Evolutionary conservation across 1,140 invertebrate species (phyloP).

Genomic region (Brachionus calyciflorus): DNA sequence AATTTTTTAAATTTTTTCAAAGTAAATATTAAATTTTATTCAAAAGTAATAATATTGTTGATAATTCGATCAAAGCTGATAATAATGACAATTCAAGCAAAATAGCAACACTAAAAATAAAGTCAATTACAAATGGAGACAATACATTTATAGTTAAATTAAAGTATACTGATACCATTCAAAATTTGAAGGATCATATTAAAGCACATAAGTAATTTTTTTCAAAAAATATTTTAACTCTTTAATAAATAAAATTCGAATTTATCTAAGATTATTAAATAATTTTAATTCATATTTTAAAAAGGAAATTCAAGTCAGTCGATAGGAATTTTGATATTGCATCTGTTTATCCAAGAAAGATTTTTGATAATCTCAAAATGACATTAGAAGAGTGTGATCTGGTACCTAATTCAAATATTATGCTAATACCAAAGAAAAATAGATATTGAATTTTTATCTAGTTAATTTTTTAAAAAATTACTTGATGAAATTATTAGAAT

Average conservation of each 20-base stretch:
- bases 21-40: neutral
- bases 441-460: neutral
- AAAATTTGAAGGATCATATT: constrained; percentile 13
- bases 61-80: too few species aligned
- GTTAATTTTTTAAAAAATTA: too few species aligned
- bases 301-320: neutral
- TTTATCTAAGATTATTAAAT: too few species aligned
- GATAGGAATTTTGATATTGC: neutral
- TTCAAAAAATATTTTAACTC: neutral
- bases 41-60: neutral
- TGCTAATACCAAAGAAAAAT: neutral
- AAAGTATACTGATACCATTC: constrained; percentile 3
- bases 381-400: constrained; percentile 23
- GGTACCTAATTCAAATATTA: constrained; percentile 13
- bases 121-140: neutral
- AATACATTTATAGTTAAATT: neutral
- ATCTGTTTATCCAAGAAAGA: constrained; percentile 13
- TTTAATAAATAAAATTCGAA: too few species aligned
- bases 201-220: neutral
- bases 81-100: neutral
- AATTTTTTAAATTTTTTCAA: neutral
- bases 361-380: constrained; percentile 33
- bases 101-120: constrained; percentile 17
- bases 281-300: neutral
- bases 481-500: too few species aligned